These are phyloP conservation scores for Poecilia latipinna DNA, from an alignment of 2,113 vertebrate genomes.

Conservation along the genomic window DNA sequence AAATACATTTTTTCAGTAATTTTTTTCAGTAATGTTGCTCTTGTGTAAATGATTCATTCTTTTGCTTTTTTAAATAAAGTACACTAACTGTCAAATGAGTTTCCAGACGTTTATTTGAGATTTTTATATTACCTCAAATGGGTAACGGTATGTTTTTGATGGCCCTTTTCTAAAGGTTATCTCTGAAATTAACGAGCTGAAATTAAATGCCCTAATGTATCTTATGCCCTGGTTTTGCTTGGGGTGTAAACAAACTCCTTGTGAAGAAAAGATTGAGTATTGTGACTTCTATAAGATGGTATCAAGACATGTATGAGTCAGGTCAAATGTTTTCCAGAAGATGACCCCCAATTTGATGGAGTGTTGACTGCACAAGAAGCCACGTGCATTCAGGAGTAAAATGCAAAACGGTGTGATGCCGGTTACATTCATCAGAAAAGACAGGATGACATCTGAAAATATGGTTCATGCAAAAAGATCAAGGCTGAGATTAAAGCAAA, in stretches of 20 bases:
- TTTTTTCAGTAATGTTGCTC: slow-evolving; percentile 32
- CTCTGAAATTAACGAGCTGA: neutral
- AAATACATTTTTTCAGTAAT: neutral
- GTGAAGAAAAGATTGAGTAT: too few relatives aligned
- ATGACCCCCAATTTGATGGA: neutral
- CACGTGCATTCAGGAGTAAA: too few relatives aligned
- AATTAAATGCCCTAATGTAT: neutral
- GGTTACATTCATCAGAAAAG: too few relatives aligned
- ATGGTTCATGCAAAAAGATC: too few relatives aligned
- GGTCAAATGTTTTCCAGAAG: neutral
- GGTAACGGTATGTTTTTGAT: neutral
- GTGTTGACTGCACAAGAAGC: neutral
- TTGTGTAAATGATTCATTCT: slow-evolving; percentile 58
- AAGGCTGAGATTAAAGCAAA: too few relatives aligned
- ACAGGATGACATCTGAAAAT: too few relatives aligned
- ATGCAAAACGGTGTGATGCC: too few relatives aligned
- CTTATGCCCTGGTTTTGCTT: neutral
- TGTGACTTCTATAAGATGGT: too few relatives aligned
- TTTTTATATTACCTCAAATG: neutral
- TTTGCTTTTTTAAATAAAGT: slow-evolving; percentile 73
- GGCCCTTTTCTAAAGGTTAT: neutral
- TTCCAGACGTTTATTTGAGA: slow-evolving; percentile 76
- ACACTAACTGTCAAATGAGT: slow-evolving; percentile 74
- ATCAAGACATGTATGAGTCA: too few relatives aligned
- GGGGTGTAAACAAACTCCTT: neutral